Evolutionary conservation across 2,797 vertebrate species (phyloP), one percentile per base, ranked within the genome.

Genomic region (Leptodactylus fallax): DNA sequence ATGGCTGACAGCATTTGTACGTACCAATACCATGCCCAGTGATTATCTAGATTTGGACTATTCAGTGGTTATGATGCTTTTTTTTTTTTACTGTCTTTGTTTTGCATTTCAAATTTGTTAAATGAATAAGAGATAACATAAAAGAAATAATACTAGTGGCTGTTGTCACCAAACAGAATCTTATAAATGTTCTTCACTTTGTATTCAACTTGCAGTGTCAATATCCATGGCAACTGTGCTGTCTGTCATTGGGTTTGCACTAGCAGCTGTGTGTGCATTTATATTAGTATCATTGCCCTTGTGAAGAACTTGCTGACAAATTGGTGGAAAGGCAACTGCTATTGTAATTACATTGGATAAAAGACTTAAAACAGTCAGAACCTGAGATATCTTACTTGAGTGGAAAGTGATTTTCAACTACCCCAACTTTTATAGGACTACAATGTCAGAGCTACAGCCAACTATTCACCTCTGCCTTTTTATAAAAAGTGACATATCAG

Each of bases 221-320:
- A 61, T 60, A 84, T 76, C 55, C 69, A 76, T 61, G 83, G 56
- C 8, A n/a, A 76, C 69, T 8, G 13, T 16, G 21, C 21, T 17
- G 17, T 83, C 78, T 76, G 55, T 85, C 55, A 61, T 21, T 10
- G 9, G 13, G n/a, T 27, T 55, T 19, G 61, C 47, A 55, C 55
- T 23, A 27, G 72, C 72, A 36, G 71, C 71, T 53, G 56, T 25
- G 23, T 27, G 47, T 85, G 55, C n/a, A 58, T 19, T 65, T 11
- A 65, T 55, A 76, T 49, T 61, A 76, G 8, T n/a, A 51, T 9
- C 23, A 23, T 53, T 83, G 61, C 67, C 63, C 81, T 84, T 83
- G 51, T 13, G 16, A 80, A 74, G 82, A 19, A 8, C 36, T 74
- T 45, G 36, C 36, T 76, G 56, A 76, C 69, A 85, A 58, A 49